phyloP scores from a whole-genome alignment of 2,888 invertebrate species.

The Criorhina ranunculi region DNA sequence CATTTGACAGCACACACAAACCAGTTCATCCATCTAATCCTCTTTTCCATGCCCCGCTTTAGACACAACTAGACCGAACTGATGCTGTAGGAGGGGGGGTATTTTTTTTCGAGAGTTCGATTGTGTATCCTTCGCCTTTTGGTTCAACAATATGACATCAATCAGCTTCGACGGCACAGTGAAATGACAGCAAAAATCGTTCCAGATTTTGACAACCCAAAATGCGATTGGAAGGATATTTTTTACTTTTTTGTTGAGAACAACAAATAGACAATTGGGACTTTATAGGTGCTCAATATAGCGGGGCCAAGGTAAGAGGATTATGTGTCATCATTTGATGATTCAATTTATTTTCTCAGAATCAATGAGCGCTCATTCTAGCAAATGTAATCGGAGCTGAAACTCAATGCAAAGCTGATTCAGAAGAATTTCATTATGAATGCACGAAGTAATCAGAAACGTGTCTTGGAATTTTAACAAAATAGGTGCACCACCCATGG shows the following conservation, averaged over 20 bases:
- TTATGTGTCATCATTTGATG: conserved; percentile 41
- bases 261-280: conserved; percentile 20
- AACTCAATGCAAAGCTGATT: conserved; percentile 43
- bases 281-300: conserved; percentile 6
- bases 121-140: conserved; percentile 9
- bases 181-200: conserved; percentile 54
- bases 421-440: conserved; percentile 23
- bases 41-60: conserved; percentile 8
- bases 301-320: conserved; percentile 32
- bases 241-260: background rate
- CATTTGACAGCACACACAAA: conserved; percentile 38
- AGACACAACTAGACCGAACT: conserved; percentile 10
- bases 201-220: conserved; percentile 46
- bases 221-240: conserved; percentile 22
- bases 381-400: conserved; percentile 33
- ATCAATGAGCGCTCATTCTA: conserved; percentile 11
- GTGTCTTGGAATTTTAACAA: conserved; percentile 30
- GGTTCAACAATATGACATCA: conserved; percentile 52
- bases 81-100: background rate
- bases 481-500: background rate
- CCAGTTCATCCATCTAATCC: conserved; percentile 45
- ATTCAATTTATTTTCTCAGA: conserved; percentile 31
- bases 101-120: conserved; percentile 3
- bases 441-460: conserved; percentile 23
- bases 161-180: conserved; percentile 52